Evolutionary conservation across 1,140 invertebrate genomes (phyloP).

Genomic region (Tetramorium alpestre): DNA sequence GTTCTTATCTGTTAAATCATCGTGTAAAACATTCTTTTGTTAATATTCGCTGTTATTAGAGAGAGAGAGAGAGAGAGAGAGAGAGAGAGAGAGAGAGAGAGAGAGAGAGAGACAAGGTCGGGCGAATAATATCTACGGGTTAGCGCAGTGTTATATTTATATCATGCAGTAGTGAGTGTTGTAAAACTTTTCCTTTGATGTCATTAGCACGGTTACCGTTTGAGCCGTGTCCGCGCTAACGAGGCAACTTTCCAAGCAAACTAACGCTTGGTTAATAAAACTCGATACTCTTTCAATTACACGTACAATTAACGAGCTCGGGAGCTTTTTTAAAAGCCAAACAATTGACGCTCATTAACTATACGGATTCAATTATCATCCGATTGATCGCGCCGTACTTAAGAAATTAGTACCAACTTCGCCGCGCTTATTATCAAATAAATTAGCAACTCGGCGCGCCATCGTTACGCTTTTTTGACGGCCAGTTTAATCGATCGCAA

Average conservation of each 20-base stretch:
- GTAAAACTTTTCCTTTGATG: conserved; percentile 57
- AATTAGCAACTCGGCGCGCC: conserved; percentile 3
- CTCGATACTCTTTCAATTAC: conserved; percentile 54
- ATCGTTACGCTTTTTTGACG: background rate
- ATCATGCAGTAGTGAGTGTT: conserved; percentile 11
- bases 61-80: background rate
- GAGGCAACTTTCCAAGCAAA: conserved; percentile 55
- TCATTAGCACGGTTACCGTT: conserved; percentile 40
- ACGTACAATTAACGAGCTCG: conserved; percentile 51
- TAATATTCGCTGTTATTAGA: conserved; percentile 2
- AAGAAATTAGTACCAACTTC: conserved; percentile 17
- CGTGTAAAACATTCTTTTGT: background rate
- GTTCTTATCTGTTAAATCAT: background rate
- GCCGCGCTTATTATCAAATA: conserved; percentile 22
- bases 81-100: background rate
- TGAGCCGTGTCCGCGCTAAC: conserved; percentile 40
- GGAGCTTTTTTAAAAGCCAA: conserved; percentile 12
- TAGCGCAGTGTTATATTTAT: conserved; percentile 32
- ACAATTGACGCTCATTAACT: conserved; percentile 32
- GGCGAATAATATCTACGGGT: background rate
- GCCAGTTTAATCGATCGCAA: background rate
- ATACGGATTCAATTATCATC: conserved; percentile 23
- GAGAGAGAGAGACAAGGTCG: background rate
- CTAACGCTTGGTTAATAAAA: conserved; percentile 47
- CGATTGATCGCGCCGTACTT: background rate